A percentile compares a stretch with the other conserved stretches of the same genome.
phyloP scores from a whole-genome alignment of 23 tunicate species.

The Ascidia mentula region DNA sequence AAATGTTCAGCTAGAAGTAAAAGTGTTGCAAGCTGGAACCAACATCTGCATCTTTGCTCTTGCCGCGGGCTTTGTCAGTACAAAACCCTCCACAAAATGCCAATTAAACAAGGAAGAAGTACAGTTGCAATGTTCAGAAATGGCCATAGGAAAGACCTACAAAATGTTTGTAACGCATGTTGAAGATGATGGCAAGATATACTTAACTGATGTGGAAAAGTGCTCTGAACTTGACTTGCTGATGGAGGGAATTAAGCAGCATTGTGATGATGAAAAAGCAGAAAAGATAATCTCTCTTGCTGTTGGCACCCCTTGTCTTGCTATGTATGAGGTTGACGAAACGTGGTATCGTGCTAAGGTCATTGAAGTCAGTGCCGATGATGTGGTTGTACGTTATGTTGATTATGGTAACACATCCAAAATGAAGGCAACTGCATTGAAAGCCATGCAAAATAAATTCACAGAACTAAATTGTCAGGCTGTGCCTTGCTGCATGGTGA shows the following conservation, averaged over 20 bases:
- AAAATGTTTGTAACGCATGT: conserved; percentile 26
- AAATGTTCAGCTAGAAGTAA: background rate
- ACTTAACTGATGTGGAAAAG: background rate
- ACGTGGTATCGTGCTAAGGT: conserved; percentile 55
- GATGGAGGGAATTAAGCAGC: conserved; percentile 24
- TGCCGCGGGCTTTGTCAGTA: conserved; percentile 17
- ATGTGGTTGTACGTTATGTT: conserved; percentile 18
- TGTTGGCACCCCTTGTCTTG: conserved; percentile 38
- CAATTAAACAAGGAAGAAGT: background rate
- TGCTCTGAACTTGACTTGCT: conserved; percentile 13
- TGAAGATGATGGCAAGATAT: conserved; percentile 41
- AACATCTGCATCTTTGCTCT: background rate
- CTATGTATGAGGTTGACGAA: conserved; percentile 35
- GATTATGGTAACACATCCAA: conserved; percentile 54
- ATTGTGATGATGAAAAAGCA: conserved; percentile 11
- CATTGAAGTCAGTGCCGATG: background rate
- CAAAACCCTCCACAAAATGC: background rate
- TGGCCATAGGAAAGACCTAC: conserved; percentile 10
- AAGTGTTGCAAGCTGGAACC: background rate
- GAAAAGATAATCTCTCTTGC: background rate
- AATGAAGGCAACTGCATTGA: conserved; percentile 15
- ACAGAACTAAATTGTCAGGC: conserved; percentile 42
- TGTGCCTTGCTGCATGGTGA: conserved; percentile 21
- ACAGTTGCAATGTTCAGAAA: background rate
- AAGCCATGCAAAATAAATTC: conserved; percentile 19